Base-by-base conservation (phyloP, 2,113 vertebrate species). In the Festucalex cinctus region DNA sequence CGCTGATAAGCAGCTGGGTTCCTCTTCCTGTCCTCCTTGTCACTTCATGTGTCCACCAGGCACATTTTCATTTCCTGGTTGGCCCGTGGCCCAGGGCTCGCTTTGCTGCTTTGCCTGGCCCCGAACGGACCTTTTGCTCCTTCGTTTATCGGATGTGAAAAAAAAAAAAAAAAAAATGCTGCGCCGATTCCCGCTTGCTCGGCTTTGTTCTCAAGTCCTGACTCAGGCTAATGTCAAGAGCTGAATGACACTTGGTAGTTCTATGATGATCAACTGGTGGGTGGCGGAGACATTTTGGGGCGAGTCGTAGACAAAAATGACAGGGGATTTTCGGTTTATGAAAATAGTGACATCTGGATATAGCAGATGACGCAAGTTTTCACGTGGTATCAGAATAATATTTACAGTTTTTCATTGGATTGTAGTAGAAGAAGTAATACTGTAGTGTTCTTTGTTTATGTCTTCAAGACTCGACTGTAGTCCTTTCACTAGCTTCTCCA, bases 1-100 rank as follows among this genome's bases (percentile, higher is more conserved):
- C 63, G 67, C 86, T 85, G 88, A 91, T 91, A 90, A 91, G 85
- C 89, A 91, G 87, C 84, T 88, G 76, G 77, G 75, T 78, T 82
- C 73, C 84, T 82, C 78, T 89, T 91, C 90, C 88, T 90, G 86
- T 84, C 66, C 48, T 46, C 65, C 78, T 59, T 75, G 83, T 85
- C 84, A 81, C 82, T 76, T 83, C 74, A 83, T 81, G 73, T 79
- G 78, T 88, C 78, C 62, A 81, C 80, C 71, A 87, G 80, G 89
- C 85, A 79, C 79, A 81, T 86, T 86, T 77, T 69, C 69, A 82
- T 80, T 86, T 90, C 88, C 89, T 85, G 6, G 3, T 67, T 85
- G 79, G 72, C 71, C 26, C 71, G 43, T 56, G 66, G 66, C 32
- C 69, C 66, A 68, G 70, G 3, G 46, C 71, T 67, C 66, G 63